Percentiles rank a stretch among this genome's conserved stretches.
phyloP scores from a whole-genome alignment of 2,113 vertebrate species.

The Actenoides hombroni region DNA sequence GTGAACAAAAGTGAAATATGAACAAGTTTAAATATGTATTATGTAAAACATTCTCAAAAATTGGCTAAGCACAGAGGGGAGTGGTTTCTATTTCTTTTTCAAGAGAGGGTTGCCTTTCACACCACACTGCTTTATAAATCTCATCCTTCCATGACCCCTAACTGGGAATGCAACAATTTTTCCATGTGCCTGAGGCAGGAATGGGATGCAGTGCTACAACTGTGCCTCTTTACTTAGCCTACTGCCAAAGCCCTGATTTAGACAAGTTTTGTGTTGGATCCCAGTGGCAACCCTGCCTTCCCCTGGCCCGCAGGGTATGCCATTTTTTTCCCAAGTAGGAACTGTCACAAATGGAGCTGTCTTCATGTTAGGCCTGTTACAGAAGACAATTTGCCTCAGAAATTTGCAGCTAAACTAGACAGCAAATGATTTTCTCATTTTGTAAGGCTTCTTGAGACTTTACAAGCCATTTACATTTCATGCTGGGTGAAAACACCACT shows the following conservation, averaged over 20 bases:
- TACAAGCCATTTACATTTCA: neutral
- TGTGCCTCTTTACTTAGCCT: neutral
- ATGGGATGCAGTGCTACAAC: neutral
- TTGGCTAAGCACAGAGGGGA: neutral
- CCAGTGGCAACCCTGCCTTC: neutral
- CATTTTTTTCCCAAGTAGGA: neutral
- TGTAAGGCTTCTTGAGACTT: neutral
- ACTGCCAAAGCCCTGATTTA: neutral
- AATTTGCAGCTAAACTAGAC: neutral
- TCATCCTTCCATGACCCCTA: neutral
- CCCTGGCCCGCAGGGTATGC: neutral
- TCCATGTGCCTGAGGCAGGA: neutral
- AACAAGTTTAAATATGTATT: conserved; percentile 22
- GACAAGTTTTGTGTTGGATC: neutral
- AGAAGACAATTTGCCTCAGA: neutral
- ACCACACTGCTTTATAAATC: neutral
- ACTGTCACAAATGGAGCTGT: accelerated
- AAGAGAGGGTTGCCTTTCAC: neutral
- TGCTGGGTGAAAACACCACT: neutral
- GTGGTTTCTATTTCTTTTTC: neutral
- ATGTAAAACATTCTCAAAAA: conserved; percentile 1
- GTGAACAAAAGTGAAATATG: conserved; percentile 36
- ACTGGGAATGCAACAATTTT: neutral
- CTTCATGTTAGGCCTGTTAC: neutral
- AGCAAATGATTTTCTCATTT: neutral